Evolutionary conservation across 2,113 vertebrate genomes (phyloP), one percentile per base, ranked within the genome.

Genomic region (Tachysurus fulvidraco): DNA sequence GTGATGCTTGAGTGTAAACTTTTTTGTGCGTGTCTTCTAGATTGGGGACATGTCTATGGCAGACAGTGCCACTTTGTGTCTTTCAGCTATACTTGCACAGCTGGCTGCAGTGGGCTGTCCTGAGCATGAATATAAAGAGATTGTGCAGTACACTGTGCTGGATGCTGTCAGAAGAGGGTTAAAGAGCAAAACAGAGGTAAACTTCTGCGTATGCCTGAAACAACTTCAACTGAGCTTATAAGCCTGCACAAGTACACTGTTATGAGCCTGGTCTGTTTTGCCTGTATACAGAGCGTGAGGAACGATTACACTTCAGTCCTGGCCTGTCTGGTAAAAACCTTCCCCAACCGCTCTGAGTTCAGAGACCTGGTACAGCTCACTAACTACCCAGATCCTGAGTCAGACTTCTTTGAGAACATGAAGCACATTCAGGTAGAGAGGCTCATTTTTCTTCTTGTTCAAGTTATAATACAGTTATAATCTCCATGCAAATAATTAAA

Each of bases 321-420:
- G 84, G 97, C 96, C 89, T 97, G 95, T 91, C 95, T 99, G 94
- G 96, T 99, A 90, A 96, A 95, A 86, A 95, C 95, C 0, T 99
- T 99, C 85, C 96, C 98, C 65, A 30, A 91, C 88, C 95, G 93
- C 90, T 90, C 93, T 0, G 98, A 99, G 87, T 99, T 99, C 93
- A 93, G 92, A 85, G 98, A 99, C 83, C 92, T 99, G 92, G 97
- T 98, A 41, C 97, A 98, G 92, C 96, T 99, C 84, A 97, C 97
- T 23, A 94, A 99, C 90, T 89, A 89, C 87, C 96, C 93, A n/a
- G 98, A 99, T 92, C 97, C 92, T 0, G 98, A 99, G 91, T 97
- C 96, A 19, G 98, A 99, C 93, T 99, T 99, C 94, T 99, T 99
- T 85, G 97, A 99, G 92, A 98, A 99, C 91, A 99, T 99, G 97